Conservation (phyloP, 1,140 invertebrate species). For the Ylistrum balloti region DNA sequence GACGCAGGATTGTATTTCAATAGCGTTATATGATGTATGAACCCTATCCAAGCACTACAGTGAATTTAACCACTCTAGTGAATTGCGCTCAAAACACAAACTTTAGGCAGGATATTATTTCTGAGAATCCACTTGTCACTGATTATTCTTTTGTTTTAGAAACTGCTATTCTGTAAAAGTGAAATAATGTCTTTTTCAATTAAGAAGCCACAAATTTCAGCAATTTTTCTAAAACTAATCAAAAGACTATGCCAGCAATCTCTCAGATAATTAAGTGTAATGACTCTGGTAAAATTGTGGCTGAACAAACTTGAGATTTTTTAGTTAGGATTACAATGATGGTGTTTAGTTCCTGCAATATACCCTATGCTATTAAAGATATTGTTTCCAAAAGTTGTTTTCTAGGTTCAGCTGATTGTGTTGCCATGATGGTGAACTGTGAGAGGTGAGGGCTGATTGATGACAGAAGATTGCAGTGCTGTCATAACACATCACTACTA, state of each 20-base stretch:
- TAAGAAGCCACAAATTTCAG: not conserved
- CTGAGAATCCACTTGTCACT: not conserved
- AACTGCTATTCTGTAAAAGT: not conserved
- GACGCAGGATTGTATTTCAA: not conserved
- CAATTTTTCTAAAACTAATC: not conserved
- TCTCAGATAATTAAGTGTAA: not conserved
- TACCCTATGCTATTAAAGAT: not conserved
- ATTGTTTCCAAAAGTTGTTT: not conserved
- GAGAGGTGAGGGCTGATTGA: not conserved
- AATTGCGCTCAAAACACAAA: not conserved
- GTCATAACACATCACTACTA: conserved; percentile 9
- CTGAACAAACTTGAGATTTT: not conserved
- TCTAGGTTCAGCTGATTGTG: not conserved
- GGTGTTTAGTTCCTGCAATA: not conserved
- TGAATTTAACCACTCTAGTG: not conserved
- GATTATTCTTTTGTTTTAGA: not conserved
- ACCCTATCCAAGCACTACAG: not conserved
- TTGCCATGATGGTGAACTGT: not conserved
- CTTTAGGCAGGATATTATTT: not conserved
- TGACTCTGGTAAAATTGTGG: not conserved
- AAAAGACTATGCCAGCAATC: not conserved
- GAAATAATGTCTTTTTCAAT: not conserved
- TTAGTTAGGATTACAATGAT: not conserved
- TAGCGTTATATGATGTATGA: not conserved
- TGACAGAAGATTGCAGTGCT: not conserved